phyloP scores from a whole-genome alignment of 2,113 vertebrate genomes.

The Noctilio leporinus region DNA sequence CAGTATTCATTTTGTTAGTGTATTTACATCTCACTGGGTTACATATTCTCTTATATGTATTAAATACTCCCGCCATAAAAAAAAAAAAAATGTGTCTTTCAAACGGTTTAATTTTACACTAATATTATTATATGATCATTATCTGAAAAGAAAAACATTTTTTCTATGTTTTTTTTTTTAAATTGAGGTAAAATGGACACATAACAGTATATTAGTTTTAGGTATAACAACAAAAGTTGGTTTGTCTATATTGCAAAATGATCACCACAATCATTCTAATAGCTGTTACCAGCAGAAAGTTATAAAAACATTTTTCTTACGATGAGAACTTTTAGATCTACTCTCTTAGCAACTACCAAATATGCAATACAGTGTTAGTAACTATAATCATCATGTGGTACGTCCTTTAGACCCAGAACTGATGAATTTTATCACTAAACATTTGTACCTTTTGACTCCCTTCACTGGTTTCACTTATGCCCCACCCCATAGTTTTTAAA shows the following conservation, averaged over 20 bases:
- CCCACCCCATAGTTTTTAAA: background rate
- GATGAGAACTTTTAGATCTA: background rate
- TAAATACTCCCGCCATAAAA: background rate
- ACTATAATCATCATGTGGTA: background rate
- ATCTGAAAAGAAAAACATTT: background rate
- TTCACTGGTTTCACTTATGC: background rate
- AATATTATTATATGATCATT: background rate
- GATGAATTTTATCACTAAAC: background rate
- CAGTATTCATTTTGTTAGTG: background rate
- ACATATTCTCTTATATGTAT: background rate
- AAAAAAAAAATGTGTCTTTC: background rate
- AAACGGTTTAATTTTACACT: slow-evolving; percentile 2
- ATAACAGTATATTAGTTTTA: background rate
- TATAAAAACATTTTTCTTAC: background rate
- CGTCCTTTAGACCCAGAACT: background rate
- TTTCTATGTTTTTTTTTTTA: background rate
- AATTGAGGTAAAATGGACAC: background rate
- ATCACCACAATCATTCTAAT: background rate
- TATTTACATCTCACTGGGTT: background rate
- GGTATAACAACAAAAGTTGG: background rate
- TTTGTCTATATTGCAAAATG: background rate
- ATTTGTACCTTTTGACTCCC: background rate
- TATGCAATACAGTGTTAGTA: background rate
- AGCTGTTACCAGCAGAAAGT: background rate
- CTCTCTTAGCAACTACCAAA: background rate